A percentile compares a stretch with the other conserved stretches of the same genome.
These are phyloP conservation scores for Penaeus vannamei DNA, from an alignment of 1,140 invertebrate genomes.

Conservation along the genomic window DNA sequence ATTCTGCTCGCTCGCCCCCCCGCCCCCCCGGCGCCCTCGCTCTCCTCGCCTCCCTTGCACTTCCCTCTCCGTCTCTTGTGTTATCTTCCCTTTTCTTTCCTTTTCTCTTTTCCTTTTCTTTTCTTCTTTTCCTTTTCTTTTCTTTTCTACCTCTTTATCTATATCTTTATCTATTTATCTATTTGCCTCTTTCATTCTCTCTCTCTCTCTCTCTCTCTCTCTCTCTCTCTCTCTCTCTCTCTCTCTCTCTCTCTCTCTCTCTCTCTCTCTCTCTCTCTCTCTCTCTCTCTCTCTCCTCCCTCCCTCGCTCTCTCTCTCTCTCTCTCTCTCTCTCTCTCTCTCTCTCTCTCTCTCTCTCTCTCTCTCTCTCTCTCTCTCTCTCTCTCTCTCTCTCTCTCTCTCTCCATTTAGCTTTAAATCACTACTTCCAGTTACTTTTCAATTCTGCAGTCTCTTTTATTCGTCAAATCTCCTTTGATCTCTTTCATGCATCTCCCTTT, in stretches of 20 bases:
- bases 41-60: neutral
- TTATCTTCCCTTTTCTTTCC: neutral
- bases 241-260: neutral
- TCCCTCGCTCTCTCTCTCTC: neutral
- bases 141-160: too few relatives aligned
- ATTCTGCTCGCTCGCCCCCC: neutral
- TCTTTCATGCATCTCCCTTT: too few relatives aligned
- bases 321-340: too few relatives aligned
- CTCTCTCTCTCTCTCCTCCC: neutral
- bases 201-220: neutral
- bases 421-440: neutral
- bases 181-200: neutral
- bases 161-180: neutral
- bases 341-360: neutral
- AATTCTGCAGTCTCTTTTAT: too few relatives aligned
- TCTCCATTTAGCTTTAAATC: neutral
- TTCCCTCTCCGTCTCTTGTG: neutral
- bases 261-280: neutral
- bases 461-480: too few relatives aligned
- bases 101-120: neutral
- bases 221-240: slow-evolving; percentile 23
- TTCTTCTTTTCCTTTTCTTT: neutral
- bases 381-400: neutral
- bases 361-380: neutral
- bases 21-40: neutral